Evolutionary conservation across 2,888 invertebrate genomes (phyloP), one percentile per base, ranked within the genome.

Genomic region (Nipponacmea schrenckii): DNA sequence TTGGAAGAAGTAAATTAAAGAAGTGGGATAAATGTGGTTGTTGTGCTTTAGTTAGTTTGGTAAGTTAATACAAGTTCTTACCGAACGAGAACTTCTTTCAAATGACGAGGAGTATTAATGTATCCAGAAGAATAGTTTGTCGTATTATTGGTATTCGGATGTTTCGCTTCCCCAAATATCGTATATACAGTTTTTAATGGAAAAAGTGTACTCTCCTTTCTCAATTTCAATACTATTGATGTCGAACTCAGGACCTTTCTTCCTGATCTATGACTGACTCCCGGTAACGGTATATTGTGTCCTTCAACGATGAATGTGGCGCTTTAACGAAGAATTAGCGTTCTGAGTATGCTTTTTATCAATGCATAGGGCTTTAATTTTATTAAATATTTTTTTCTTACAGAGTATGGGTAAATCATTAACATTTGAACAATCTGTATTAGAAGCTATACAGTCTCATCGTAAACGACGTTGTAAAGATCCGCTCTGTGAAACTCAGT

Each of bases 21-120:
- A 86, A 86, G 71, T 85, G 83, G 79, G 96, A 96, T 88, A 93
- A 94, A 72, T 95, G 96, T 73, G 95, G 96, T 62, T 97, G 97
- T 89, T 96, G 96, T 88, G 96, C 97, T 12, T 93, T 98, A 65
- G 94, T 98, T 81, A 97, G 97, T 81, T 91, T 98, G 94, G 98
- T 93, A 89, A 92, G 92, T 92, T 69, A 26, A 67, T 12, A 48
- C 24, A 66, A 62, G n/a, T 66, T 62, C 20, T 12, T 66, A 48
- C 20, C 31, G 31, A n/a, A 31, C 26, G 12, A 66, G 26, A 27
- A 56, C 31, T 24, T 68, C 45, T 50, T 56, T 5, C 15, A 26
- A 14, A 66, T 14, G 7, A 66, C 44, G 3, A 39, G 66, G 31
- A 39, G 66, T 65, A 45, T 3, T 68, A 63, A 46, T 68, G 46